Percentiles rank a stretch among this genome's conserved stretches.
Conservation (phyloP, 2,797 vertebrate genomes). For the Gymnodraco acuticeps region DNA sequence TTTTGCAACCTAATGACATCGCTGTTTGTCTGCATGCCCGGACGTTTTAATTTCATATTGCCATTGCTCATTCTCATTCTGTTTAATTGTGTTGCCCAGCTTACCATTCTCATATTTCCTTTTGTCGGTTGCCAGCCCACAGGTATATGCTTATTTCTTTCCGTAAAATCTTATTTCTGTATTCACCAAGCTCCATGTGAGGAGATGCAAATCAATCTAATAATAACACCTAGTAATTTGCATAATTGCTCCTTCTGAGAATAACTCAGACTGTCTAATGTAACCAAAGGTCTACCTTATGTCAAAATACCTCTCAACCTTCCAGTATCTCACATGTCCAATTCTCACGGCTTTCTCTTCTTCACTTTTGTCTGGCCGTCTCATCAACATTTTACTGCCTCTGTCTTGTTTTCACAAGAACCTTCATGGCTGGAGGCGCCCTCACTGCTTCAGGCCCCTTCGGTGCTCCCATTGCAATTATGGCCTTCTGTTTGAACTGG, state of each 20-base stretch:
- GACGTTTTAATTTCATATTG: constrained; percentile 32
- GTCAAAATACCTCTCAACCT: constrained; percentile 34
- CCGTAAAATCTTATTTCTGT: neutral
- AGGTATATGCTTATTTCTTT: constrained; percentile 11
- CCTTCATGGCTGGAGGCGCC: constrained; percentile 53
- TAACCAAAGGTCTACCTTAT: constrained; percentile 37
- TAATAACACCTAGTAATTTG: constrained; percentile 20
- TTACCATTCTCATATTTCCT: constrained; percentile 5
- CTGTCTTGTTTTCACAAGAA: constrained; percentile 75
- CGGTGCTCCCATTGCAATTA: constrained; percentile 59
- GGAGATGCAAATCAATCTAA: constrained; percentile 18
- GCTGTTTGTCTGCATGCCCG: constrained; percentile 20
- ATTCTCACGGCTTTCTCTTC: constrained; percentile 71
- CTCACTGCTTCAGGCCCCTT: constrained; percentile 44
- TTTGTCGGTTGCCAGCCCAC: neutral
- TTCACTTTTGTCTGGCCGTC: constrained; percentile 58
- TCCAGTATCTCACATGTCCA: constrained; percentile 37
- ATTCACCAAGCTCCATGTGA: constrained; percentile 16
- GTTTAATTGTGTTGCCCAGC: constrained; percentile 1
- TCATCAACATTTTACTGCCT: constrained; percentile 67
- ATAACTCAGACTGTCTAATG: constrained; percentile 16
- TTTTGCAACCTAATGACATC: constrained; percentile 47
- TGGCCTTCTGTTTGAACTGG: constrained; percentile 76
- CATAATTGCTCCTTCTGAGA: constrained; percentile 28
- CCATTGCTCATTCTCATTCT: constrained; percentile 11